Base-by-base conservation (phyloP, 2,888 invertebrate genomes). In the Notodonta ziczac region DNA sequence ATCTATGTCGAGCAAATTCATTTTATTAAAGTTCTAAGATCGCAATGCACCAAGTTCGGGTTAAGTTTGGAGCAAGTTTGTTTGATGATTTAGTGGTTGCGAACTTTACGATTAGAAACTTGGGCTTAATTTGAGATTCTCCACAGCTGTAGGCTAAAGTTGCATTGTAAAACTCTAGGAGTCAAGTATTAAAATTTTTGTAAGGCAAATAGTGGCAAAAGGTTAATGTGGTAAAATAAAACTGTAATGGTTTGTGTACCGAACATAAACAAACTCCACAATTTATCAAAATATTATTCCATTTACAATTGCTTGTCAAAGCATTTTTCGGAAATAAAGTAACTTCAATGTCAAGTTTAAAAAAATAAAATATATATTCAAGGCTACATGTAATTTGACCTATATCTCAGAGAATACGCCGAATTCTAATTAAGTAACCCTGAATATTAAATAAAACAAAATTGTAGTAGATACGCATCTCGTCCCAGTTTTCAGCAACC, bases 41-140 rank as follows among this genome's bases (percentile, higher is more conserved):
- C 12, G 42, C 24, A 65, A 51, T 67, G 60, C 62, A 63, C 32
- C 59, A 54, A 57, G 57, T 58, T 40, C 7, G 63, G 56, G 12
- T 12, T 56, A 56, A 62, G 56, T 58, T 58, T 57, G 32, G 14
- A 48, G 48, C 9, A 59, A 67, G 68, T 73, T 74, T 59, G 51
- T 10, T 55, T 63, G 72, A 69, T 71, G 68, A 69, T 72, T 70
- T 65, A 72, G 67, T 62, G 65, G 57, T 61, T 40, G 59, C 57
- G 60, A 69, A 74, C 77, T 73, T 73, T 32, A 56, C 58, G 65
- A 77, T 75, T 74, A 69, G 64, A 64, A 70, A 70, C 68, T 78
- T 70, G 24, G 14, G 54, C 61, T 67, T 72, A 65, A 70, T 63
- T 67, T 61, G 67, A 63, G 14, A 65, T 64, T 35, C 57, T 57